Evolutionary conservation across 2,888 invertebrate genomes (phyloP), one percentile per base, ranked within the genome.

Genomic region (Diadegma fenestrale): DNA sequence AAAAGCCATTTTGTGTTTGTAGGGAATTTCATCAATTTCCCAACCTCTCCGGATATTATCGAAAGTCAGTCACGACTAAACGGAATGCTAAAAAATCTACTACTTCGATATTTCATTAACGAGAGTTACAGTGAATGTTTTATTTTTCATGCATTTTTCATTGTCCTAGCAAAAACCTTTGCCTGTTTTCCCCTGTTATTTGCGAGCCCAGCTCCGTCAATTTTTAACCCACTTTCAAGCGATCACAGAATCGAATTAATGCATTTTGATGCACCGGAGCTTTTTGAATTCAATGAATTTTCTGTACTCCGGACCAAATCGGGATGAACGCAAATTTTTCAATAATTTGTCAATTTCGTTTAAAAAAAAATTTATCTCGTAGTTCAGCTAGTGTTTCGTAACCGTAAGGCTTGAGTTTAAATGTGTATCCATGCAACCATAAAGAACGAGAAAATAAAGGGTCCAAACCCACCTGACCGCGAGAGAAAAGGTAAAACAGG

Each of bases 391-490:
- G 37, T 63, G 71, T 51, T 79, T 71, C 63, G 63, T 51, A 41
- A 64, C 26, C 26, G 54, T 72, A 51, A 14, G 41, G 17, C 51
- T 37, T 10, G 64, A 64, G 64, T 51, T 72, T 64, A 64, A 37
- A 48, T 61, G 26, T 48, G 71, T 19, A 48, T 19, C 2, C 22
- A 51, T 37, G 8, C n/a, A 51, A 10, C 54, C 30, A 64, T 72
- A 64, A 30, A 33, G 41, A 48, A 26, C 30, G 26, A 48, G 61
- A 26, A 72, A 14, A 51, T 51, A 72, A 80, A 64, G 72, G 63
- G 63, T 71, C 61, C 61, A 33, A 61, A 48, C 19, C 19, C 61
- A 68, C 61, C 68, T 69, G 69, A 78, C 78, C 58, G 33, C 69
- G 78, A 64, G 63, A 72, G 64, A 79, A 45, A 69, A 45, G 43